Percentiles rank a stretch among this genome's conserved stretches.
Evolutionary conservation across 2,797 vertebrate genomes (phyloP).

Genomic region (Sebastes alutus): DNA sequence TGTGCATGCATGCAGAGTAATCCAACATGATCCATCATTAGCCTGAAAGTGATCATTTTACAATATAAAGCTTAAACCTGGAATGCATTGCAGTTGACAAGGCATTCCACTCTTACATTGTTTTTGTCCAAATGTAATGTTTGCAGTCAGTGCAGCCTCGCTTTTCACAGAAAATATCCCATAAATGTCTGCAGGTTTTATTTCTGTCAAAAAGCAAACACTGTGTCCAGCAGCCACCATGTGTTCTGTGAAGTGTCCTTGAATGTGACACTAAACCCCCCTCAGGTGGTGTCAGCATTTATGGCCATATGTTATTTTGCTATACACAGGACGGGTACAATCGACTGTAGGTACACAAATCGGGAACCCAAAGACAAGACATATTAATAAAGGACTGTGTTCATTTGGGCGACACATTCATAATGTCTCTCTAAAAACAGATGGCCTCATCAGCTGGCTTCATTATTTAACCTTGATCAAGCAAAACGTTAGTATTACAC

Average conservation of each 20-base stretch:
- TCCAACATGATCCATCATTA: background rate
- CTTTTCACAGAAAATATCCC: background rate
- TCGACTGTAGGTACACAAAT: background rate
- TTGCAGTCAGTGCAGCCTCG: background rate
- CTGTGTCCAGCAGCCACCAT: background rate
- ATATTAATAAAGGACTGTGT: background rate
- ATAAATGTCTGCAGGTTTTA: background rate
- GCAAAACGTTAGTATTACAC: background rate
- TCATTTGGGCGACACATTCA: background rate
- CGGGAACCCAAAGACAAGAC: background rate
- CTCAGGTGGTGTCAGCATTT: constrained; percentile 6
- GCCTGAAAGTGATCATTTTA: fast-evolving
- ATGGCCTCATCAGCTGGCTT: background rate
- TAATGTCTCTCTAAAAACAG: background rate
- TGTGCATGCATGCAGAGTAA: background rate
- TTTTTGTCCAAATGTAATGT: background rate
- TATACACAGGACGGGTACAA: background rate
- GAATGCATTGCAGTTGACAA: background rate
- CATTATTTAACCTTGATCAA: background rate
- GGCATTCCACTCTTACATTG: background rate
- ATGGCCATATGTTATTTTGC: constrained; percentile 18
- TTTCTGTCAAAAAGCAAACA: background rate
- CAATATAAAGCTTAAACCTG: background rate
- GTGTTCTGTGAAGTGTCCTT: constrained; percentile 12
- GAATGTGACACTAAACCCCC: constrained; percentile 5